phyloP scores from a whole-genome alignment of 2,113 vertebrate species.

The Upupa epops region DNA sequence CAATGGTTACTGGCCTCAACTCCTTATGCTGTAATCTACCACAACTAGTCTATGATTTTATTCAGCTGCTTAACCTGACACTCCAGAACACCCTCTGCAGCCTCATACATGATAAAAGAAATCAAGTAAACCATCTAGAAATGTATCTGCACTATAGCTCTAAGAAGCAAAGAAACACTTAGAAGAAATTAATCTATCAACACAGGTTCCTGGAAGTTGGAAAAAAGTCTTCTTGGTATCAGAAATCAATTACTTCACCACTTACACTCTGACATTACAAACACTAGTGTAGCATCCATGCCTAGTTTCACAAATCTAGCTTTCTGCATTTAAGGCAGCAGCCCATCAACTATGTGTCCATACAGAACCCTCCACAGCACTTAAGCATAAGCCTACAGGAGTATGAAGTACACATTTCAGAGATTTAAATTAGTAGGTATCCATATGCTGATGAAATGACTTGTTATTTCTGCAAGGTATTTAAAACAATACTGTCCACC shows the following conservation, averaged over 20 bases:
- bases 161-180: neutral
- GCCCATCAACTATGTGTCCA: neutral
- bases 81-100: neutral
- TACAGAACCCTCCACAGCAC: neutral
- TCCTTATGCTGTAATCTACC: neutral
- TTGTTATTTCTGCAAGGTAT: neutral
- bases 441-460: neutral
- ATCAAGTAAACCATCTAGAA: neutral
- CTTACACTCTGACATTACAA: neutral
- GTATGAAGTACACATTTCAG: neutral
- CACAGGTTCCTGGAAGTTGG: neutral
- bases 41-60: constrained; percentile 3
- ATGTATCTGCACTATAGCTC: neutral
- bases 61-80: constrained; percentile 10
- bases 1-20: neutral
- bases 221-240: neutral
- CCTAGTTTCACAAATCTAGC: neutral
- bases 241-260: neutral
- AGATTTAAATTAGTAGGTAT: neutral
- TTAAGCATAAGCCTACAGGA: neutral
- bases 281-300: neutral
- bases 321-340: neutral
- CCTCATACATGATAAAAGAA: neutral
- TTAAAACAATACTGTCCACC: neutral
- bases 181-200: neutral